Percentiles rank a stretch among this genome's conserved stretches.
These are phyloP conservation scores for Eufriesea mexicana DNA, from an alignment of 1,140 invertebrate genomes.

Conservation along the genomic window DNA sequence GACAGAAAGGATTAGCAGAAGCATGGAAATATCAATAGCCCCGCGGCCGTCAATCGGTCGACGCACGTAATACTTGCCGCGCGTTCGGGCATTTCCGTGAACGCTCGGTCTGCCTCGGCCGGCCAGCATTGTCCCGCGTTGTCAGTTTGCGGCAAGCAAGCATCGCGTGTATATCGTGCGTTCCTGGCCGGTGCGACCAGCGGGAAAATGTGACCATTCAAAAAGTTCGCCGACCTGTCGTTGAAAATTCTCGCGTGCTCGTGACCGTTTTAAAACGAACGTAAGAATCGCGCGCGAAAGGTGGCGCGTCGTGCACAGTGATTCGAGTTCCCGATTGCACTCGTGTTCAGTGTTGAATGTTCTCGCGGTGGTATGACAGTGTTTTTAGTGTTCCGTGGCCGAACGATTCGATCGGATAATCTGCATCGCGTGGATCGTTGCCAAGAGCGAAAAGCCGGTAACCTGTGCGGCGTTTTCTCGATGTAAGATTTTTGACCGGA, in stretches of 20 bases:
- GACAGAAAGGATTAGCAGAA: slow-evolving; percentile 49
- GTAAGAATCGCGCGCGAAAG: too few relatives aligned
- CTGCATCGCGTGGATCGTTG: neutral
- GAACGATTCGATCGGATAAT: neutral
- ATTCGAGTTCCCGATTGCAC: neutral
- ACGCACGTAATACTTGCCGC: slow-evolving; percentile 57
- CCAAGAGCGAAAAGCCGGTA: neutral
- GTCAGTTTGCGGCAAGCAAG: slow-evolving; percentile 77
- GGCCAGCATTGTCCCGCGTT: slow-evolving; percentile 70
- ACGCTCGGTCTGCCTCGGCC: slow-evolving; percentile 68
- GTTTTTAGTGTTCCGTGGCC: slow-evolving; percentile 2
- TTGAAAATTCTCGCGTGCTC: neutral
- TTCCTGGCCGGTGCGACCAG: slow-evolving; percentile 17
- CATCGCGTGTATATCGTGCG: slow-evolving; percentile 64
- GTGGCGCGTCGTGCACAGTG: neutral
- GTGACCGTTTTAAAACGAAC: neutral
- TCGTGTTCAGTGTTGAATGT: slow-evolving; percentile 4
- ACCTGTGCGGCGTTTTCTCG: neutral
- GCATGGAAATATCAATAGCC: slow-evolving; percentile 62
- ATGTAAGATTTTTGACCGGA: slow-evolving; percentile 32
- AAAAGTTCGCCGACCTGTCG: slow-evolving; percentile 19
- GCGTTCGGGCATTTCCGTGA: slow-evolving; percentile 71
- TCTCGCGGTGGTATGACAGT: slow-evolving; percentile 8
- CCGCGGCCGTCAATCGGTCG: slow-evolving; percentile 61
- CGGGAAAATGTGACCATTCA: slow-evolving; percentile 64